These are phyloP conservation scores for Leptosomus discolor DNA, from an alignment of 2,113 vertebrate species.

Conservation along the genomic window DNA sequence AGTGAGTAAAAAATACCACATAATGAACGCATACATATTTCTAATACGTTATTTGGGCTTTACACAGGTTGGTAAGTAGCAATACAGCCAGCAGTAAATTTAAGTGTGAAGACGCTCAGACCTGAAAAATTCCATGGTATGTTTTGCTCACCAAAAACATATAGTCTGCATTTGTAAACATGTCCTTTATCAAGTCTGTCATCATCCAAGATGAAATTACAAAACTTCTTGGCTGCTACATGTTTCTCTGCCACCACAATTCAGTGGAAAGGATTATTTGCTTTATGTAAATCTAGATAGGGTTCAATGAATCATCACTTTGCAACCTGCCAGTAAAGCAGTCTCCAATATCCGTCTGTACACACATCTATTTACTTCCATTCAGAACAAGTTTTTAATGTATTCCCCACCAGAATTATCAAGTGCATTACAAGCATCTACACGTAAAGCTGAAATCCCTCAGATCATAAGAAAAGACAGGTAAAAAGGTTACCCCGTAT, in stretches of 20 bases:
- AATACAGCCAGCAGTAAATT: neutral
- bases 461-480: neutral
- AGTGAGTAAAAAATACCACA: neutral
- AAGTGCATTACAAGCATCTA: neutral
- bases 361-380: neutral
- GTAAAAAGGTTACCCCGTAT: neutral
- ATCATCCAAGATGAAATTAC: constrained; percentile 30
- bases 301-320: constrained; percentile 48
- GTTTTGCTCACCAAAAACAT: neutral
- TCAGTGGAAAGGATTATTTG: neutral
- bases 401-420: neutral
- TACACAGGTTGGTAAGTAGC: neutral
- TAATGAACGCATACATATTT: neutral
- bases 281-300: neutral
- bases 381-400: neutral
- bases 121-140: neutral
- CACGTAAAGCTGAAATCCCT: neutral
- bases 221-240: constrained; percentile 42
- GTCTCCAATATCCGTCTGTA: constrained; percentile 5
- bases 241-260: constrained; percentile 1
- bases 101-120: neutral
- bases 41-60: neutral
- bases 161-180: neutral
- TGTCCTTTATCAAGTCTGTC: neutral
- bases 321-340: constrained; percentile 15